Conservation (phyloP, 1,140 invertebrate species). For the Pachyrhynchus sulphureomaculatus region DNA sequence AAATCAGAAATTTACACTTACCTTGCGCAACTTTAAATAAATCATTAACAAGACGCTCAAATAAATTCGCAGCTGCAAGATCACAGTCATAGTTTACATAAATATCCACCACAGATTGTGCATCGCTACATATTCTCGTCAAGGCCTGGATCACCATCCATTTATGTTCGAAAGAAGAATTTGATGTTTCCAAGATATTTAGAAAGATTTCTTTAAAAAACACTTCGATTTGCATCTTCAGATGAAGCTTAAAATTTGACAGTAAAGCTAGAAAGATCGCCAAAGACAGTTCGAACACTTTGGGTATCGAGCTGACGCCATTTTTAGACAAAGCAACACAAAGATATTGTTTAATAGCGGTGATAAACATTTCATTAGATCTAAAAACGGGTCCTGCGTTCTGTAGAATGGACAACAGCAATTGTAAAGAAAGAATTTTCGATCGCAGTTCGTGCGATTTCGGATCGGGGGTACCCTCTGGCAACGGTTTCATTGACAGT, state of each 20-base stretch:
- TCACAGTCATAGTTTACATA: conserved; percentile 99
- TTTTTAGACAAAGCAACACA: conserved; percentile 98
- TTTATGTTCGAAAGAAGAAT: conserved; percentile 97
- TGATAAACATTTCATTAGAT: conserved; percentile 97
- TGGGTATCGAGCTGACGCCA: conserved; percentile 95
- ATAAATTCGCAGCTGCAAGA: conserved; percentile 95
- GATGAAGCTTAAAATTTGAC: conserved; percentile 95
- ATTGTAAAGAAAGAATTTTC: conserved; percentile 93
- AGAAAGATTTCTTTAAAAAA: conserved; percentile 99
- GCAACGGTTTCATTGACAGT: conserved; percentile 96
- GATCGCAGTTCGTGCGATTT: conserved; percentile 96
- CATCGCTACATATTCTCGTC: conserved; percentile 95
- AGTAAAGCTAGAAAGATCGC: conserved; percentile 94
- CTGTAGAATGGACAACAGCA: conserved; percentile 94
- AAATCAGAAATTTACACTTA: background rate
- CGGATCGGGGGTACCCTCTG: conserved; percentile 93
- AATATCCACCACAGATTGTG: conserved; percentile 98
- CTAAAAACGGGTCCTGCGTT: conserved; percentile 94
- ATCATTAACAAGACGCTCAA: conserved; percentile 93
- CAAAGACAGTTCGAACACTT: conserved; percentile 96
- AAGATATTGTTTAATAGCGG: conserved; percentile 96
- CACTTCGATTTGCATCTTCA: conserved; percentile 99
- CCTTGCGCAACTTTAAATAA: conserved; percentile 90
- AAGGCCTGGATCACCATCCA: conserved; percentile 99
- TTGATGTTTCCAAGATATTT: conserved; percentile 95